These are phyloP conservation scores for Crocidura indochinensis DNA, from an alignment of 2,797 vertebrate genomes.

Conservation along the genomic window DNA sequence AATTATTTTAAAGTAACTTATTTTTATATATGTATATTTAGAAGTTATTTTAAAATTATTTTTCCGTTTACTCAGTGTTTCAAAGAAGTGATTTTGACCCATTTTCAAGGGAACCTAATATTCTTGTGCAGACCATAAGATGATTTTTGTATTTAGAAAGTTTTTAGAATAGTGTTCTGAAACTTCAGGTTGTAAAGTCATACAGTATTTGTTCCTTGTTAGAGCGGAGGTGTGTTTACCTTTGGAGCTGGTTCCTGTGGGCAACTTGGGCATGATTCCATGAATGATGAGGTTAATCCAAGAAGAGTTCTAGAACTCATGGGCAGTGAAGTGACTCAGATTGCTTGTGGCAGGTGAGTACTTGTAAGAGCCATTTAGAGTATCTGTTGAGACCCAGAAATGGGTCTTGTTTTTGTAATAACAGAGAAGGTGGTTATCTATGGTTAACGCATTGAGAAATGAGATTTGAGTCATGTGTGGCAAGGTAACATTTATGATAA, in stretches of 20 bases:
- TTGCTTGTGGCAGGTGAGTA: constrained; percentile 94
- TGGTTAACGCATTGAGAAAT: constrained; percentile 5
- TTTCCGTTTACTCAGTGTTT: not conserved
- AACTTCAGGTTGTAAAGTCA: not conserved
- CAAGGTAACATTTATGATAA: constrained; percentile 33
- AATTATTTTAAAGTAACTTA: no score
- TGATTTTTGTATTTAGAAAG: not conserved
- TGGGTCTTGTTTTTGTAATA: not conserved
- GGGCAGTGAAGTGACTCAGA: constrained; percentile 91
- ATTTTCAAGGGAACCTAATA: not conserved
- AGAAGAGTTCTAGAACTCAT: constrained; percentile 92
- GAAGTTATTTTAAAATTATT: constrained; percentile 23
- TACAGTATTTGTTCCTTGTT: constrained; percentile 37
- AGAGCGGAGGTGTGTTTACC: constrained; percentile 93
- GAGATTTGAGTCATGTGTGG: not conserved
- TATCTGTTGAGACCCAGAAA: not conserved
- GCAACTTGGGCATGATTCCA: constrained; percentile 95
- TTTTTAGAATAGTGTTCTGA: not conserved
- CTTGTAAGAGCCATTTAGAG: not conserved
- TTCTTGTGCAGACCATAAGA: not conserved
- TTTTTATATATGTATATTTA: not conserved
- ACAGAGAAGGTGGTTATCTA: not conserved
- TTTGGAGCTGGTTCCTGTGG: constrained; percentile 93
- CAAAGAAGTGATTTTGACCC: constrained; percentile 7
- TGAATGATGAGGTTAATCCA: constrained; percentile 90